These are phyloP conservation scores for Furcula furcula DNA, from an alignment of 2,888 invertebrate genomes.

Conservation along the genomic window DNA sequence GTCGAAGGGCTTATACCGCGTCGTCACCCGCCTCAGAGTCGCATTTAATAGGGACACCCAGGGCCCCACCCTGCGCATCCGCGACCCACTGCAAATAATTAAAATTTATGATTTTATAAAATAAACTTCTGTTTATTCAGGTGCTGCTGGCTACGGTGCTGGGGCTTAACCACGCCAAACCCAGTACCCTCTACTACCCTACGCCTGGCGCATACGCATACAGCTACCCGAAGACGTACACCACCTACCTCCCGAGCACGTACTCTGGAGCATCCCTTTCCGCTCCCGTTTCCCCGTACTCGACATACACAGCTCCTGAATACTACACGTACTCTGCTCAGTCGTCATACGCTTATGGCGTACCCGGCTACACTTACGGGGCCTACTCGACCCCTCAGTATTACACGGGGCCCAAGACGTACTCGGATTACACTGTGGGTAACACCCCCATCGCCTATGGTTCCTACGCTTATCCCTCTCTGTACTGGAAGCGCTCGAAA, in stretches of 20 bases:
- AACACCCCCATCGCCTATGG: constrained; percentile 1
- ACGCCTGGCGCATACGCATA: background rate
- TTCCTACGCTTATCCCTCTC: constrained; percentile 1
- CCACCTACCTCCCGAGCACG: constrained; percentile 4
- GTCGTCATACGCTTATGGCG: constrained; percentile 3
- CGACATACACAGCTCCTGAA: constrained; percentile 6
- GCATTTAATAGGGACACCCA: too few relatives aligned
- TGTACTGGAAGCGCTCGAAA: constrained; percentile 9
- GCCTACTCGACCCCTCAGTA: constrained; percentile 7
- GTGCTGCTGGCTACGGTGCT: constrained; percentile 41
- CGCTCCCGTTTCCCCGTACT: constrained; percentile 12
- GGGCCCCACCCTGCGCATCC: too few relatives aligned
- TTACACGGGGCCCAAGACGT: constrained; percentile 6
- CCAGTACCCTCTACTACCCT: constrained; percentile 20
- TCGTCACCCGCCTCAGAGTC: too few relatives aligned
- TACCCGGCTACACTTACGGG: constrained; percentile 7
- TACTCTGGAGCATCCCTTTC: constrained; percentile 3
- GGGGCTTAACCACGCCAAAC: constrained; percentile 58
- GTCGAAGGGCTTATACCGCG: too few relatives aligned
- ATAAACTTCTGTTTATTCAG: too few relatives aligned
- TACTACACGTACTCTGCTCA: background rate
- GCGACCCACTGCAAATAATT: too few relatives aligned
- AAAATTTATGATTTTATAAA: too few relatives aligned
- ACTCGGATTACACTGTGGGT: constrained; percentile 14
- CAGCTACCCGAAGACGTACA: background rate